Evolutionary conservation across 2,888 invertebrate genomes (phyloP), one percentile per base, ranked within the genome.

Genomic region (Hedychridium roseum): DNA sequence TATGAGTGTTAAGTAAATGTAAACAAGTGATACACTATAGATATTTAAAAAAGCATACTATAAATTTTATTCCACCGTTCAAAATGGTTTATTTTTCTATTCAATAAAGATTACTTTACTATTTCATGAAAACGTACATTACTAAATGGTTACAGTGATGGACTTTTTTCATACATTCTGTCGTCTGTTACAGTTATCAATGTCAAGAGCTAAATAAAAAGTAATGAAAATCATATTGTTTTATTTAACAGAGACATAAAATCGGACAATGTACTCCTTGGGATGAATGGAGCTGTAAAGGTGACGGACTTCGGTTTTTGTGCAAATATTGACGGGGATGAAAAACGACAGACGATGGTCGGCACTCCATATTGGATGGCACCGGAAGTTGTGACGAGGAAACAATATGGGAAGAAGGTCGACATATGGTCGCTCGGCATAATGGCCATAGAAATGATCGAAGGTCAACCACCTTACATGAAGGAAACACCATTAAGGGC

Each of bases 341-440:
- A 95, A 70, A 97, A 97, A 76, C 82, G 95, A n/a, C 92, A 93
- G 74, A 97, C 97, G 0, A 94, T 97, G 93, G 96, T 96, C 0
- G 96, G 97, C n/a, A 97, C 97, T 0, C 96, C 96, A 0, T 97
- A 95, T 71, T 96, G 96, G 97, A 97, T 97, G 97, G 95, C 97
- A 0, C 97, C 97, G 0, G 95, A 95, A 79, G 92, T 94, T 0
- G 93, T 94, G 0, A 93, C 92, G 0, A 84, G 95, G 54, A 94
- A 96, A 72, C 91, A 94, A 66, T 97, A 97, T 66, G 96, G 95
- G 6, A 94, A 93, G 72, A 94, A 94, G 68, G 90, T 95, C 0
- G 95, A 95, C 73, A 91, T 94, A 27, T 94, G 95, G 95, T 94
- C 94, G 0, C 82, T 97, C 45, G 96, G 96, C n/a, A 97, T 98